Percentiles rank a stretch among this genome's conserved stretches.
Evolutionary conservation across 1,140 invertebrate genomes (phyloP).

Genomic region (Diabrotica virgifera): DNA sequence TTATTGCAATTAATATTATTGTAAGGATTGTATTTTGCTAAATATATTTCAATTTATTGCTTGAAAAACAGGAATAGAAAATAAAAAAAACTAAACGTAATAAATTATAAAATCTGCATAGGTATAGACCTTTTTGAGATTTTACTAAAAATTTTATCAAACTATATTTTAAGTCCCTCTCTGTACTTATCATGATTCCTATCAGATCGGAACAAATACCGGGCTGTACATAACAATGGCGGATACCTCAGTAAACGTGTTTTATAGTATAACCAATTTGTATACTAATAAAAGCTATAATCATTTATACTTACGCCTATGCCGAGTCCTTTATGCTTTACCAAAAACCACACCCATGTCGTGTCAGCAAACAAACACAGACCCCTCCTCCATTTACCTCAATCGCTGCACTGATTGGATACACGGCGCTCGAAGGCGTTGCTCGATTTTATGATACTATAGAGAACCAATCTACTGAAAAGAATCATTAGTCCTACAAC

Average conservation of each 20-base stretch:
- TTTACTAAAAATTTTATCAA: too few relatives aligned
- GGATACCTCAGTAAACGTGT: constrained; percentile 10
- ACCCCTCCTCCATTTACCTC: constrained; percentile 25
- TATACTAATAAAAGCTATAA: constrained; percentile 19
- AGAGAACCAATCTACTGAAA: constrained; percentile 26
- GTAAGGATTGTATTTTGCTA: too few relatives aligned
- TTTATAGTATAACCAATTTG: constrained; percentile 16
- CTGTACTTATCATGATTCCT: not conserved
- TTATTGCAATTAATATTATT: too few relatives aligned
- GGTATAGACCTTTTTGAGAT: too few relatives aligned
- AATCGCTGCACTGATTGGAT: constrained; percentile 28
- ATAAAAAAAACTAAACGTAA: too few relatives aligned
- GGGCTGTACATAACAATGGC: constrained; percentile 14
- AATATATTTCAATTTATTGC: too few relatives aligned
- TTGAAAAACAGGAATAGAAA: too few relatives aligned
- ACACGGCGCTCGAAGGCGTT: constrained; percentile 24
- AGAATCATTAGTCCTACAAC: constrained; percentile 25
- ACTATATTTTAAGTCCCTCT: not conserved
- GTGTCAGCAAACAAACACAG: constrained; percentile 31
- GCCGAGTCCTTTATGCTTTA: constrained; percentile 17
- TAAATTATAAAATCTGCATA: too few relatives aligned
- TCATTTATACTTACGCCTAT: constrained; percentile 18
- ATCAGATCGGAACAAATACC: not conserved
- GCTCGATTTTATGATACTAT: constrained; percentile 31
- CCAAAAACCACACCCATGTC: constrained; percentile 29